A percentile compares a stretch with the other conserved stretches of the same genome.
These are phyloP conservation scores for Dastarcus helophoroides DNA, from an alignment of 2,888 invertebrate genomes.

Conservation along the genomic window DNA sequence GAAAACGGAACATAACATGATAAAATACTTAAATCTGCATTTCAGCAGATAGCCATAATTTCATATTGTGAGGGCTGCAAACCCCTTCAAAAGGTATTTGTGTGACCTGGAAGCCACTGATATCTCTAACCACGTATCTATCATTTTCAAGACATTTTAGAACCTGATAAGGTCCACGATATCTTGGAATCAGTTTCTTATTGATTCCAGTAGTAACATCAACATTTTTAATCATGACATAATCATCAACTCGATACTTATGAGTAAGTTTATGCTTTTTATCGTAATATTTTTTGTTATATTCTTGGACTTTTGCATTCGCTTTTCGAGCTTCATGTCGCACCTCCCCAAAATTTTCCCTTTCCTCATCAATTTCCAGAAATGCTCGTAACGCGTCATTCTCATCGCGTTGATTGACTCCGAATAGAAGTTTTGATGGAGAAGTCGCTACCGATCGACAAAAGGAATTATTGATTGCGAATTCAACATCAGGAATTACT, in stretches of 20 bases:
- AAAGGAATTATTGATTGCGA: conserved; percentile 20
- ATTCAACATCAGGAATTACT: conserved; percentile 12
- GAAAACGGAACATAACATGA: no score
- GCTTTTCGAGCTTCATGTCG: no score
- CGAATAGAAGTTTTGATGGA: conserved; percentile 21
- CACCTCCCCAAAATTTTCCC: no score
- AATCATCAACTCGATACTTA: conserved; percentile 16
- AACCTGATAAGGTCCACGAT: conserved; percentile 16
- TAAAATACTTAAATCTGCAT: no score
- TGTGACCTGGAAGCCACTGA: conserved; percentile 18
- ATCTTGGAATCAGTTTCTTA: conserved; percentile 18
- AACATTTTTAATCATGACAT: conserved; percentile 16
- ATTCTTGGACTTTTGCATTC: conserved; percentile 15
- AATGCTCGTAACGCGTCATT: conserved; percentile 14
- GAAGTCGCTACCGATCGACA: conserved; percentile 21
- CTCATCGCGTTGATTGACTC: conserved; percentile 17
- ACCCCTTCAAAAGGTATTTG: conserved; percentile 13
- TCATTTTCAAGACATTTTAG: conserved; percentile 13
- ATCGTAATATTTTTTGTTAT: conserved; percentile 20
- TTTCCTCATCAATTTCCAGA: conserved; percentile 12
- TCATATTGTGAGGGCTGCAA: conserved; percentile 1
- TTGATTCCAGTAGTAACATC: conserved; percentile 16
- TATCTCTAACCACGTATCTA: conserved; percentile 16
- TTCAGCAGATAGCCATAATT: no score
- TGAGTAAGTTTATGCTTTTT: conserved; percentile 17